Evolutionary conservation across 2,797 vertebrate species (phyloP).

Genomic region (Linurgus olivaceus): DNA sequence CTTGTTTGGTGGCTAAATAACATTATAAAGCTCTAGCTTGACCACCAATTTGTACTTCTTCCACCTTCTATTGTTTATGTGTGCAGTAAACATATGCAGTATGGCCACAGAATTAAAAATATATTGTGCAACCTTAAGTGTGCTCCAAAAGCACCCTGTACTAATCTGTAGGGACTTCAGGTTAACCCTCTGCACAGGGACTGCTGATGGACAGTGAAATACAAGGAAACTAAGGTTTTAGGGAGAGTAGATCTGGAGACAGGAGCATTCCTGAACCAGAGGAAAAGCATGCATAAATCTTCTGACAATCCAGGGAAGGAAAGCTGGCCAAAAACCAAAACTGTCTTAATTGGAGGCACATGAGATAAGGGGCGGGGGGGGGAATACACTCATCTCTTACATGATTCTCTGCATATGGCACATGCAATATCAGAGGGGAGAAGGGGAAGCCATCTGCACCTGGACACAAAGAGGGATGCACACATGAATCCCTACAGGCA

Average conservation of each 20-base stretch:
- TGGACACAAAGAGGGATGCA: not conserved
- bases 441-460: not conserved
- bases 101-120: not conserved
- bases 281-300: not conserved
- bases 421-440: not conserved
- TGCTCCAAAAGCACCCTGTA: not conserved
- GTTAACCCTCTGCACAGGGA: not conserved
- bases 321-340: not conserved
- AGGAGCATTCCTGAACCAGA: not conserved
- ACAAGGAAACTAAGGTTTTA: not conserved
- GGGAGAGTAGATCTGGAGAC: not conserved
- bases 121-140: not conserved
- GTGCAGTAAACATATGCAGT: not conserved
- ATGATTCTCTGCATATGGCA: not conserved
- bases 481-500: not conserved
- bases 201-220: not conserved
- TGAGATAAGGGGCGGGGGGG: not conserved
- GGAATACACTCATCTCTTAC: not conserved
- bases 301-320: not conserved
- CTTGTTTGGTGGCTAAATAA: not conserved
- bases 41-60: not conserved
- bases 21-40: not conserved
- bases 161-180: not conserved
- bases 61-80: not conserved
- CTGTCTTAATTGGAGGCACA: not conserved